These are phyloP conservation scores for Limnephilus marmoratus DNA, from an alignment of 2,888 invertebrate species.

Conservation along the genomic window DNA sequence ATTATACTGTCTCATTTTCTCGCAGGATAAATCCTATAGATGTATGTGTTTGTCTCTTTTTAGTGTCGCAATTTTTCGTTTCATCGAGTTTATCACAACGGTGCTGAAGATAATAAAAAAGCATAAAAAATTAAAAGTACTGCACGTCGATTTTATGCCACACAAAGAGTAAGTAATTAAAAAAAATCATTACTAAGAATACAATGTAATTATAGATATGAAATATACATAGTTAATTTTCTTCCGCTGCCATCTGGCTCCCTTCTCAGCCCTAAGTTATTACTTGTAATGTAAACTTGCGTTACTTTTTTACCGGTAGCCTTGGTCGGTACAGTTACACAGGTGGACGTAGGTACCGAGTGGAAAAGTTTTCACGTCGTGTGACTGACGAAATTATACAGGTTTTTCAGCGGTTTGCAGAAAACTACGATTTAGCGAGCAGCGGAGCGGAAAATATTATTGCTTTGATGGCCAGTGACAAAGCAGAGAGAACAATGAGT, in stretches of 20 bases:
- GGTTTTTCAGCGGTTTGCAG: not conserved
- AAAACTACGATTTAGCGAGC: not conserved
- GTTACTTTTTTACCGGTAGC: not conserved
- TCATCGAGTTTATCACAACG: too few relatives aligned
- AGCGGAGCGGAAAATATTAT: not conserved
- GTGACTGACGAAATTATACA: not conserved
- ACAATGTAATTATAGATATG: too few relatives aligned
- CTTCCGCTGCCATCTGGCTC: not conserved
- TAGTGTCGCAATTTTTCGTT: too few relatives aligned
- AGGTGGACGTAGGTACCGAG: not conserved
- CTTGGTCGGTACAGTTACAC: not conserved
- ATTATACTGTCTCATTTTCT: too few relatives aligned
- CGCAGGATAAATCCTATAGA: too few relatives aligned
- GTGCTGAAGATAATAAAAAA: too few relatives aligned
- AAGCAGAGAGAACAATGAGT: not conserved
- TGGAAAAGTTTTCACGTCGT: not conserved
- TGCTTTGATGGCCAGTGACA: not conserved
- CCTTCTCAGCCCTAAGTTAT: not conserved
- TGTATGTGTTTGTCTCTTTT: too few relatives aligned
- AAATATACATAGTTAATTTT: too few relatives aligned
- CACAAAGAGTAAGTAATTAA: too few relatives aligned
- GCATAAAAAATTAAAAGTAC: too few relatives aligned
- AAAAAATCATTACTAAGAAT: too few relatives aligned
- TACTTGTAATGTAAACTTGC: not conserved
- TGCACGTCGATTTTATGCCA: too few relatives aligned